phyloP scores from a whole-genome alignment of 2,888 invertebrate species.

The Hydraecia micacea region DNA sequence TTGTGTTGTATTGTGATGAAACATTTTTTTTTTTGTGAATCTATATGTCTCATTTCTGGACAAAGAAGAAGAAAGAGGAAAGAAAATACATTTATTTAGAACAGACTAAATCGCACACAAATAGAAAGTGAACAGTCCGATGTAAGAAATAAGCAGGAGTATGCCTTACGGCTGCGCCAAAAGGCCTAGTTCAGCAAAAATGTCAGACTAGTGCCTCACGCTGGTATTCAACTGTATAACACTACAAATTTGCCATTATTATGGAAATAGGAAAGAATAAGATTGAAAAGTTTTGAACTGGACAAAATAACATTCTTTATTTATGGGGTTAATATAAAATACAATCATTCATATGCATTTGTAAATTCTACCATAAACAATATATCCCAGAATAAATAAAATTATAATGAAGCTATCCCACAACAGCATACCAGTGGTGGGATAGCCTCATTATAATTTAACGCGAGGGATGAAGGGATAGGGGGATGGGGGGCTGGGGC shows the following conservation, averaged over 20 bases:
- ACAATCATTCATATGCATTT: background rate
- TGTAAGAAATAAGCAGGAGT: background rate
- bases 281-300: background rate
- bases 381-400: slow-evolving; percentile 18
- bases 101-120: background rate
- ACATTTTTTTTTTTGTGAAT: background rate
- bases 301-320: background rate
- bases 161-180: background rate
- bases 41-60: background rate
- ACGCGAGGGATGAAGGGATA: slow-evolving; percentile 22
- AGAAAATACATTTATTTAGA: background rate
- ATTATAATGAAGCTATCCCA: slow-evolving; percentile 15
- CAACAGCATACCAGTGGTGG: background rate
- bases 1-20: background rate
- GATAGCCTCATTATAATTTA: slow-evolving; percentile 43
- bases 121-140: background rate
- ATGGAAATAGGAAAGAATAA: background rate
- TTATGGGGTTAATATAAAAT: background rate
- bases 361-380: background rate
- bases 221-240: background rate
- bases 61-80: background rate
- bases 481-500: background rate
- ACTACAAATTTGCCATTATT: background rate
- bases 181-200: background rate
- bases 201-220: background rate